phyloP scores from a whole-genome alignment of 2,888 invertebrate genomes.

The Agrypnus murinus region DNA sequence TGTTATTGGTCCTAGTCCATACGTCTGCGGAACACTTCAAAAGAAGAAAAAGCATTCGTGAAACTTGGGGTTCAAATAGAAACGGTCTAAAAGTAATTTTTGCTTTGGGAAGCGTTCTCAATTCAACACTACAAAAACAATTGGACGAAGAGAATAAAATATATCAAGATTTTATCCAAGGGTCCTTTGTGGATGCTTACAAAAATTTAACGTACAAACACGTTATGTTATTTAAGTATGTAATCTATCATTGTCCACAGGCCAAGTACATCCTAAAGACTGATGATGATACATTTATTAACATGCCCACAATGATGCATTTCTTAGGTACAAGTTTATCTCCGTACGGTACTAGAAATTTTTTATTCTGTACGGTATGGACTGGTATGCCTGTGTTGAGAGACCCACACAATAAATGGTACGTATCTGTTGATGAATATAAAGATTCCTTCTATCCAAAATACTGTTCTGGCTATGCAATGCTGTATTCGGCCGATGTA shows the following conservation, averaged over 20 bases:
- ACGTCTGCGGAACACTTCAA: conserved; percentile 80
- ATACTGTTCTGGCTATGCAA: conserved; percentile 83
- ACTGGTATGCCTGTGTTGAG: conserved; percentile 74
- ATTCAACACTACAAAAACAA: conserved; percentile 63
- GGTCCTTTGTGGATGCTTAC: conserved; percentile 85
- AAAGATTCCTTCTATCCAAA: conserved; percentile 78
- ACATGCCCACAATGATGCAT: conserved; percentile 77
- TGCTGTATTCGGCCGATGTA: conserved; percentile 76
- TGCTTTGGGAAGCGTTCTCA: conserved; percentile 76
- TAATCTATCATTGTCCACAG: no score
- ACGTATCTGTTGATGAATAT: conserved; percentile 81
- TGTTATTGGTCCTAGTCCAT: conserved; percentile 78
- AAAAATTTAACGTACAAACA: conserved; percentile 90
- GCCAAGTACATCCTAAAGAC: no score
- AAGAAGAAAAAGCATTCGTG: conserved; percentile 80
- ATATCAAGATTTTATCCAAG: conserved; percentile 83
- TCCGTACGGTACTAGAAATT: conserved; percentile 75
- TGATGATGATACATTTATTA: no score
- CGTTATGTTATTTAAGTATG: conserved; percentile 88
- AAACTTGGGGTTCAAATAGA: conserved; percentile 81
- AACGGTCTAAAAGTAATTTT: conserved; percentile 78
- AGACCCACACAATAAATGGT: conserved; percentile 83
- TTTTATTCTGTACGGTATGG: conserved; percentile 78
- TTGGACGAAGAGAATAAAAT: conserved; percentile 74
- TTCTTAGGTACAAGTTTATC: conserved; percentile 76